phyloP scores from a whole-genome alignment of 1,140 invertebrate genomes.

The Pachypeltis micranthus region DNA sequence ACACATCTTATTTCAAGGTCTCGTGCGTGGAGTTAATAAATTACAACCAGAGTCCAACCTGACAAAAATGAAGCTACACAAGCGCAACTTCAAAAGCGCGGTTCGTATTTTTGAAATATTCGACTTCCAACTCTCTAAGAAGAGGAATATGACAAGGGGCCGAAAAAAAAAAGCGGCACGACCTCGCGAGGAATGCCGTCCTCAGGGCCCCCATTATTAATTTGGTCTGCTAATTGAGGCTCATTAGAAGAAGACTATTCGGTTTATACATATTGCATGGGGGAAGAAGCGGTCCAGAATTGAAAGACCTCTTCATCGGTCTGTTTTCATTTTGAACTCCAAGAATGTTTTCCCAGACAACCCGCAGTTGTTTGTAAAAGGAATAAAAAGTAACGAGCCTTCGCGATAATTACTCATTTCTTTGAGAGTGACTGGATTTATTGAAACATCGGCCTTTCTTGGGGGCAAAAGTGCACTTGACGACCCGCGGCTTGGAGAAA shows the following conservation, averaged over 20 bases:
- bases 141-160: too few species aligned
- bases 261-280: conserved; percentile 4
- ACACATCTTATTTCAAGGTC: too few species aligned
- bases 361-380: background rate
- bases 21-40: too few species aligned
- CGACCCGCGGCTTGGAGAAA: background rate
- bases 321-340: too few species aligned
- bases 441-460: background rate
- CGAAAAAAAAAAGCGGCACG: background rate
- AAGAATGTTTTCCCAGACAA: background rate
- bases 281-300: background rate
- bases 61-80: too few species aligned
- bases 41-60: too few species aligned
- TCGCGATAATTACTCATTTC: background rate
- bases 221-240: conserved; percentile 2
- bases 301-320: too few species aligned
- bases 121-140: background rate
- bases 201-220: background rate
- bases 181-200: background rate
- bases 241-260: background rate
- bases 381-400: background rate
- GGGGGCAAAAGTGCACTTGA: background rate
- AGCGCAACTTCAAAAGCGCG: too few species aligned
- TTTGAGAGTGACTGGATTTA: background rate
- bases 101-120: too few species aligned